Evolutionary conservation across 2,113 vertebrate species (phyloP).

Genomic region (Alexandromys fortis): DNA sequence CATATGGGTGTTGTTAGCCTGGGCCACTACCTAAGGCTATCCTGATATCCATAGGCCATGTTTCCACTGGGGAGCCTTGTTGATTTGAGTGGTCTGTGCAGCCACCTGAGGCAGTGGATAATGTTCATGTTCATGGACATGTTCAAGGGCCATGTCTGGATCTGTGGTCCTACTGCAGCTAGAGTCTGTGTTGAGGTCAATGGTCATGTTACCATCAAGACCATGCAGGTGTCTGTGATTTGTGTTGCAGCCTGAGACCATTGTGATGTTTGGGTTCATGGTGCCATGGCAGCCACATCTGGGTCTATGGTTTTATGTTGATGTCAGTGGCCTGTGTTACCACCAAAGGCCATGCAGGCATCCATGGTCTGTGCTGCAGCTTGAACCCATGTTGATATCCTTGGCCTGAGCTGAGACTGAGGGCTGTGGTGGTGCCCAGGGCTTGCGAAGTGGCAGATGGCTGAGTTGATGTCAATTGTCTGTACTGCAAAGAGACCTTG

Average conservation of each 20-base stretch:
- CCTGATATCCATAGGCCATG: background rate
- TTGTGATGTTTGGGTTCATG: background rate
- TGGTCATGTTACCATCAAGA: background rate
- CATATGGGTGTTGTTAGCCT: background rate
- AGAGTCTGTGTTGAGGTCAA: background rate
- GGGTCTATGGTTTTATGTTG: background rate
- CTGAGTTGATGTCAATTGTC: background rate
- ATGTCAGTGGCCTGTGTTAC: background rate
- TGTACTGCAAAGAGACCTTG: background rate
- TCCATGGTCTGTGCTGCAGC: background rate
- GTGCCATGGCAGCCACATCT: background rate
- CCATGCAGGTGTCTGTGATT: background rate
- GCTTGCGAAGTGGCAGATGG: background rate
- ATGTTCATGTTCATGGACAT: background rate
- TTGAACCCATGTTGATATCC: background rate
- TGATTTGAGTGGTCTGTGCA: background rate
- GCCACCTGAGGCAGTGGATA: background rate
- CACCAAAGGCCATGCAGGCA: background rate
- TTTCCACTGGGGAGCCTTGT: background rate
- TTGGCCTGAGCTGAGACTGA: background rate
- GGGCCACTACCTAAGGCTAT: background rate
- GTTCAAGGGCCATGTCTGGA: background rate
- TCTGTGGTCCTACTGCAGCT: background rate
- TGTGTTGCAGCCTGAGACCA: background rate
- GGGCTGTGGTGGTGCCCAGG: background rate